Evolutionary conservation across 2,797 vertebrate genomes (phyloP).

Genomic region (Sebastes flavidus): DNA sequence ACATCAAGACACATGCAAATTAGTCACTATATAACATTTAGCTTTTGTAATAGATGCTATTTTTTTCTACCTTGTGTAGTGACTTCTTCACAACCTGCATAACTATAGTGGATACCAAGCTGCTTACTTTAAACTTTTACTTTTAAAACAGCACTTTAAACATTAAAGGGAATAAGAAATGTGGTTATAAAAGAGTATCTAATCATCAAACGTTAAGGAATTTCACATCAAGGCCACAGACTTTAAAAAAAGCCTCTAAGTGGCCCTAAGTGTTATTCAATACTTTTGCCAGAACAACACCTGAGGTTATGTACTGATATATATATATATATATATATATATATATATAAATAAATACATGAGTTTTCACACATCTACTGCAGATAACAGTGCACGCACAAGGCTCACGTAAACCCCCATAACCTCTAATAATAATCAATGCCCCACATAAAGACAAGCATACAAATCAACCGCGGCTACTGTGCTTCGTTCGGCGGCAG

Average conservation of each 20-base stretch:
- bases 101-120: background rate
- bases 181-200: background rate
- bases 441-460: background rate
- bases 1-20: slow-evolving; percentile 7
- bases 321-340: too few species aligned
- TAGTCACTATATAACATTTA: background rate
- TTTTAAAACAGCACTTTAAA: background rate
- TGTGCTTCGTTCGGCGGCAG: background rate
- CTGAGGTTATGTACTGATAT: background rate
- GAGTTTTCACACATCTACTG: background rate
- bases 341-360: background rate
- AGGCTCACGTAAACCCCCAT: background rate
- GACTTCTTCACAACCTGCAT: background rate
- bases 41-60: background rate
- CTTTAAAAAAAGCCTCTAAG: background rate
- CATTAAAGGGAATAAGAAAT: slow-evolving; percentile 14
- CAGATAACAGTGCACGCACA: background rate
- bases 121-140: background rate
- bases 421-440: background rate
- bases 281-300: background rate
- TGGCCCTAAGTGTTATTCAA: background rate
- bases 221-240: background rate
- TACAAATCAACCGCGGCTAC: background rate
- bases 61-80: background rate
- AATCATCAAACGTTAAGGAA: background rate